phyloP scores from a whole-genome alignment of 2,888 invertebrate species.

The Gandaritis pyraliata region DNA sequence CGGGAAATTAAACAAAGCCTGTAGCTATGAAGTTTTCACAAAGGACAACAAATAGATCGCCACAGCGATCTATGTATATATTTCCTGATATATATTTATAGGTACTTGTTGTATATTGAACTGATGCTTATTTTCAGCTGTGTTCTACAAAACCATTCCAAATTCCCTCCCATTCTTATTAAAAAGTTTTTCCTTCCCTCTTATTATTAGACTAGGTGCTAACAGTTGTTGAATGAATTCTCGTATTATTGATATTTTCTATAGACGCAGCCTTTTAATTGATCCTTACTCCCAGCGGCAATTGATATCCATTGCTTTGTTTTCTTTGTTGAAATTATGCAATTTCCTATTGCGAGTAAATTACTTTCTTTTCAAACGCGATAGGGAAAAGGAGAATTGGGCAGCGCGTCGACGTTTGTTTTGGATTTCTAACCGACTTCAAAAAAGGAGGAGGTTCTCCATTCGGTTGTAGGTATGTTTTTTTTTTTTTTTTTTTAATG shows the following conservation, averaged over 20 bases:
- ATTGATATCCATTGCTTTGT: not conserved
- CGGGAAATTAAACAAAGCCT: slow-evolving; percentile 30
- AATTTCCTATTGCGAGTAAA: not conserved
- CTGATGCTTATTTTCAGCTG: not conserved
- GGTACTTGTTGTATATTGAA: slow-evolving; percentile 28
- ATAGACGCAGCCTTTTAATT: not conserved
- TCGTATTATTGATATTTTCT: too few relatives aligned
- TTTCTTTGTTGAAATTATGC: slow-evolving; percentile 6
- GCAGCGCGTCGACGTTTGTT: not conserved
- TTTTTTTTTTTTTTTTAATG: too few relatives aligned
- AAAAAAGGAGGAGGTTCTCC: too few relatives aligned
- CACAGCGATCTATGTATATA: too few relatives aligned
- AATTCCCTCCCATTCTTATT: too few relatives aligned
- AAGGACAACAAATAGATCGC: slow-evolving; percentile 25
- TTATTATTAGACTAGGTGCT: too few relatives aligned
- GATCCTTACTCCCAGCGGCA: not conserved
- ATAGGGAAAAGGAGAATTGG: not conserved
- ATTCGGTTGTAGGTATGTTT: too few relatives aligned
- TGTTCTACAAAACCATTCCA: too few relatives aligned
- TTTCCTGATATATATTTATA: too few relatives aligned
- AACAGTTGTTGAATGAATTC: too few relatives aligned
- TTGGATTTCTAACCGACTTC: too few relatives aligned
- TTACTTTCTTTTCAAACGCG: not conserved
- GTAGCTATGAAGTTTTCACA: slow-evolving; percentile 28
- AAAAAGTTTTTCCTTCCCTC: too few relatives aligned